phyloP scores from a whole-genome alignment of 2,113 vertebrate genomes.

The Fregata magnificens region DNA sequence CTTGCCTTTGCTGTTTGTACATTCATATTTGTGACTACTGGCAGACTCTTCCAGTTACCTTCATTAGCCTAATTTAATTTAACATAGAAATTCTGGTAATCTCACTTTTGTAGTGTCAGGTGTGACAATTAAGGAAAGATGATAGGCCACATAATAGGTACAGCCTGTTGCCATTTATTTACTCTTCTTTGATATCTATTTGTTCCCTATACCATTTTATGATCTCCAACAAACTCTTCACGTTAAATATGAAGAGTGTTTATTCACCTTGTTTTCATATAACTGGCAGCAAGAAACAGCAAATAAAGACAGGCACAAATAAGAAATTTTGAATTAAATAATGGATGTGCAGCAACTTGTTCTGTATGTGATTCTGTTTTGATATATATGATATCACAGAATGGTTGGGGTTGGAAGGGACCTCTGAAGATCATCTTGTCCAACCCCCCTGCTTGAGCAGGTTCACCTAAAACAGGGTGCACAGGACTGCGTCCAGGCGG shows the following conservation, averaged over 20 bases:
- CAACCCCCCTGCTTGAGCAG: too few species aligned
- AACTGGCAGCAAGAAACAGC: background rate
- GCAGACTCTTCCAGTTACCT: background rate
- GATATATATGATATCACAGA: too few species aligned
- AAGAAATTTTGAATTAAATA: background rate
- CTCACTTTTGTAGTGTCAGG: background rate
- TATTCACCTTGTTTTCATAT: background rate
- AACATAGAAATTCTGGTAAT: background rate
- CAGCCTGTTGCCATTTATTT: background rate
- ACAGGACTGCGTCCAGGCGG: too few species aligned
- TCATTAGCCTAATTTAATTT: background rate
- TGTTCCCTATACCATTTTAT: background rate
- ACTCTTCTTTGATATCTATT: background rate
- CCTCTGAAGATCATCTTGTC: too few species aligned
- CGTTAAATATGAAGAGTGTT: background rate
- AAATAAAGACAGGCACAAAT: background rate
- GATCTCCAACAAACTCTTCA: background rate
- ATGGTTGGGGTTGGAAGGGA: too few species aligned
- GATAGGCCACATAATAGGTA: background rate
- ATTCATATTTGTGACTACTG: background rate
- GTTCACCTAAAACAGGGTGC: too few species aligned
- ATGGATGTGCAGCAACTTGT: background rate
- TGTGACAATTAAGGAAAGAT: background rate
- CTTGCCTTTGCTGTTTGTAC: background rate
- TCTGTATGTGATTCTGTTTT: background rate